phyloP scores from a whole-genome alignment of 2,797 vertebrate species.

The Xenopus petersii region DNA sequence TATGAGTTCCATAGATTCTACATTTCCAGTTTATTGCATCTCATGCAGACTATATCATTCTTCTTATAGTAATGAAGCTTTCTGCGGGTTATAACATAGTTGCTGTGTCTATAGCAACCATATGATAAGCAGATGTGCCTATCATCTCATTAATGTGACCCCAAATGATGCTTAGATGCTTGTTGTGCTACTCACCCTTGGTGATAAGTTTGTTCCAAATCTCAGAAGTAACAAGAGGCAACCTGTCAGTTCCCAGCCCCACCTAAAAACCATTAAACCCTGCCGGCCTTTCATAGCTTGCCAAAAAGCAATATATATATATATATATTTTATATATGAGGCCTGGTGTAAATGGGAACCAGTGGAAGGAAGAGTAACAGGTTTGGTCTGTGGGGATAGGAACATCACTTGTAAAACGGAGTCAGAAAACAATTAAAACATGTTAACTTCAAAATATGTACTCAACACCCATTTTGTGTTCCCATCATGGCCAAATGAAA shows the following conservation, averaged over 20 bases:
- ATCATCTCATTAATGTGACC: neutral
- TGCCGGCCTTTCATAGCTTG: constrained; percentile 12
- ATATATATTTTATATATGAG: too few relatives aligned
- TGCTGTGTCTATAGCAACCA: constrained; percentile 4
- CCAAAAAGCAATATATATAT: neutral
- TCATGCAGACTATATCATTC: too few relatives aligned
- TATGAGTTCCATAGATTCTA: too few relatives aligned
- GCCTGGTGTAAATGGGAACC: neutral
- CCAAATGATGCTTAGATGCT: neutral
- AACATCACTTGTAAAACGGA: too few relatives aligned
- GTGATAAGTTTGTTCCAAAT: constrained; percentile 6
- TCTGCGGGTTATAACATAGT: too few relatives aligned
- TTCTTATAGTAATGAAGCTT: too few relatives aligned
- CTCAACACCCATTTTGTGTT: too few relatives aligned
- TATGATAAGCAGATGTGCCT: constrained; percentile 4
- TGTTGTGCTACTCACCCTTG: neutral
- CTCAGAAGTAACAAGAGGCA: constrained; percentile 19
- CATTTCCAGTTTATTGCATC: too few relatives aligned
- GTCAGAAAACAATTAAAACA: too few relatives aligned
- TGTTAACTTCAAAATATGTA: too few relatives aligned
- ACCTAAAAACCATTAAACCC: constrained; percentile 8
- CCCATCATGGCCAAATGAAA: too few relatives aligned
- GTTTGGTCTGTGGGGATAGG: neutral
- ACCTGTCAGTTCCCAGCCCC: constrained; percentile 26
- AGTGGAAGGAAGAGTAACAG: neutral